Evolutionary conservation across 2,113 vertebrate genomes (phyloP), one percentile per base, ranked within the genome.

Genomic region (Steatornis caripensis): DNA sequence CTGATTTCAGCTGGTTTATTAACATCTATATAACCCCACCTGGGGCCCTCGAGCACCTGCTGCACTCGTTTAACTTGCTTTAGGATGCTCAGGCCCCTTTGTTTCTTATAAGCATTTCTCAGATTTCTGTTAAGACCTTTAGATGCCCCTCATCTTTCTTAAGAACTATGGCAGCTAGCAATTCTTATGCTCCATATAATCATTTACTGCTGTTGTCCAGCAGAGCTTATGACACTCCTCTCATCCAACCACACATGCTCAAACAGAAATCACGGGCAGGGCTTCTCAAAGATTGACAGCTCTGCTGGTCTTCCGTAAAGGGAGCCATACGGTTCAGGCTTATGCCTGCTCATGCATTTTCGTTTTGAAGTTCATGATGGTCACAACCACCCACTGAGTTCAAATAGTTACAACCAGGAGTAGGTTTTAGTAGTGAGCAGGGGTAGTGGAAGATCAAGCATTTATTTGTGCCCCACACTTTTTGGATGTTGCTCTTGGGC

Each of bases 1-100:
- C 81, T 93, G 57, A 69, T 92, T 87, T 57, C 81, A 93, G 80
- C 69, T 93, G 64, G 46, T 96, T 93, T 96, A 94, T 95, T 96
- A 94, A 57, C 62, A 92, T 93, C 91, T 79, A 62, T 30, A 82
- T 53, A 89, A 93, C 54, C 54, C 74, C 94, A 94, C 81, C 95
- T 94, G 91, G 64, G 81, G 77, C 87, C 70, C 87, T 54, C 0
- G 2, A 89, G 94, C 92, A 93, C 89, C 91, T 96, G 87, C 90
- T 95, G 69, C 30, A 14, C 46, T 94, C 87, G 64, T 77, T 61
- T 75, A 48, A 65, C 16, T 68, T 58, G 26, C 36, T 41, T 58
- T 30, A 79, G 66, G 83, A 94, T 89, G 65, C 64, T 77, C 82
- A 84, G 65, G 39, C 32, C 34, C 23, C 61, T 64, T 80, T 76